These are phyloP conservation scores for Neosilurus mollespiculum DNA, from an alignment of 2,797 vertebrate genomes.

Conservation along the genomic window DNA sequence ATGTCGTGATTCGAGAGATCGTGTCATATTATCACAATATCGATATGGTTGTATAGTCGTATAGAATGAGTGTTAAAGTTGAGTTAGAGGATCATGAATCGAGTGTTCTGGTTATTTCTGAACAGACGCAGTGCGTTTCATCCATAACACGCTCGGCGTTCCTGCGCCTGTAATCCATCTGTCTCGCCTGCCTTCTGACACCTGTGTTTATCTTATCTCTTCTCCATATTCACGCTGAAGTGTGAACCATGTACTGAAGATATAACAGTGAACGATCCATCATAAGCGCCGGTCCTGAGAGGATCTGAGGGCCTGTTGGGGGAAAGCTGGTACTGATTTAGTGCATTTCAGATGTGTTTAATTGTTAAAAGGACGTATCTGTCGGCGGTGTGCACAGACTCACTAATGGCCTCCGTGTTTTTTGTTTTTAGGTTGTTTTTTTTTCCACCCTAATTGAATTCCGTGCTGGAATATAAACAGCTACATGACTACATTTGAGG, in stretches of 20 bases:
- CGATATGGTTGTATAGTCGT: neutral
- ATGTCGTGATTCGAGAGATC: neutral
- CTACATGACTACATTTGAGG: constrained; percentile 14
- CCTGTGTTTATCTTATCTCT: constrained; percentile 4
- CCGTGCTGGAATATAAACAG: constrained; percentile 30
- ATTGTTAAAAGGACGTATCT: neutral
- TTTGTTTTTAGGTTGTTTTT: neutral
- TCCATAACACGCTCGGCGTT: neutral
- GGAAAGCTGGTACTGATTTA: neutral
- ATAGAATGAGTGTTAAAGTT: neutral
- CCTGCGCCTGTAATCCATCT: constrained; percentile 1
- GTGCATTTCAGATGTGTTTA: neutral
- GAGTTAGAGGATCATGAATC: neutral
- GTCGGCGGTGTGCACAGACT: neutral
- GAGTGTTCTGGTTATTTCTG: neutral
- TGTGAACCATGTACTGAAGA: neutral
- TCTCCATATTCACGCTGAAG: constrained; percentile 3
- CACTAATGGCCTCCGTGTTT: neutral
- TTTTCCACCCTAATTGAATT: constrained; percentile 34
- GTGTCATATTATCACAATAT: neutral
- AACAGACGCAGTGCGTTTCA: neutral
- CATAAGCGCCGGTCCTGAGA: too few relatives aligned
- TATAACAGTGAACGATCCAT: too few relatives aligned
- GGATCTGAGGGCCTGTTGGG: too few relatives aligned
- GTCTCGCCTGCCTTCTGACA: constrained; percentile 13